These are phyloP conservation scores for Eristalis arbustorum DNA, from an alignment of 2,888 invertebrate species.

Conservation along the genomic window DNA sequence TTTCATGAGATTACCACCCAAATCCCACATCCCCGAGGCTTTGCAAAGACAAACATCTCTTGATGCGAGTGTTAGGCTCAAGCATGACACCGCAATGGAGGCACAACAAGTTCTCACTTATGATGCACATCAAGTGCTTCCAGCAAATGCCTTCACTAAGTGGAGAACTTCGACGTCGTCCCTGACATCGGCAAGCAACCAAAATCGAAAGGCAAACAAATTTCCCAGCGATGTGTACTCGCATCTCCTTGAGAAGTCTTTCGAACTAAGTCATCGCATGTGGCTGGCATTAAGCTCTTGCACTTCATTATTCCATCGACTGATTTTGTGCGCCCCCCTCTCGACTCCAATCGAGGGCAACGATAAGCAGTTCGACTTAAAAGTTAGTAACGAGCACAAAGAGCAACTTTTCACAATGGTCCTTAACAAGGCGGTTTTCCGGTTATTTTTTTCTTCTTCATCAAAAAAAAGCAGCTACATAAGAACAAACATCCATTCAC, in stretches of 20 bases:
- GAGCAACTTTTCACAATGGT: conserved; percentile 51
- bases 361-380: conserved; percentile 43
- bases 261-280: neutral
- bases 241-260: neutral
- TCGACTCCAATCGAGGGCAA: conserved; percentile 42
- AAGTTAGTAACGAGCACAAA: conserved; percentile 48
- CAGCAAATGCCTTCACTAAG: neutral
- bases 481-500: neutral
- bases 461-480: neutral
- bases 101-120: neutral
- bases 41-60: neutral
- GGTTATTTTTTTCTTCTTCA: neutral
- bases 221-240: neutral
- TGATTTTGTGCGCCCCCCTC: neutral
- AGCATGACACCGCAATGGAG: neutral
- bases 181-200: neutral
- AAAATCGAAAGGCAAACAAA: neutral
- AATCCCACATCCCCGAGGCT: neutral
- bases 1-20: too few relatives aligned
- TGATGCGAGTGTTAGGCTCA: neutral
- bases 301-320: neutral
- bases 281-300: neutral
- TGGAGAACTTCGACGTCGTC: neutral
- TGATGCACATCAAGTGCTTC: neutral
- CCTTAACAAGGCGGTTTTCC: conserved; percentile 1